Conservation (phyloP, 2,797 vertebrate genomes). For the Melanotaenia pygmaea region DNA sequence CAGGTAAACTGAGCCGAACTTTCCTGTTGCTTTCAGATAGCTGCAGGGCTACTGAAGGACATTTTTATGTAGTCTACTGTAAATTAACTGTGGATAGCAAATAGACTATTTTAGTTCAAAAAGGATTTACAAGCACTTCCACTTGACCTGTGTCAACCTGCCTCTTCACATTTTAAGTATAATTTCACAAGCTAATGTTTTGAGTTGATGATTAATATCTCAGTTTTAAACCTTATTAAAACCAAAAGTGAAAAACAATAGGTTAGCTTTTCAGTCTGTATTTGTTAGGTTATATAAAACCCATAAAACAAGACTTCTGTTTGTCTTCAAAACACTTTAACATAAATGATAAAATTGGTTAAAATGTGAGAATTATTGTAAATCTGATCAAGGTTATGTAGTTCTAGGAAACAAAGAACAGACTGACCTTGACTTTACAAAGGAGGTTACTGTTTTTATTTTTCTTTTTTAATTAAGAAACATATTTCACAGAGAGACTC, state of each 20-base stretch:
- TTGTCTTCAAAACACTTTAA: not conserved
- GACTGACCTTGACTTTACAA: not conserved
- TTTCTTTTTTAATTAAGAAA: constrained; percentile 12
- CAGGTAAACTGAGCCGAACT: not conserved
- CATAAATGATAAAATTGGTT: not conserved
- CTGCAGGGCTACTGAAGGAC: constrained; percentile 24
- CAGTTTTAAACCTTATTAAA: not conserved
- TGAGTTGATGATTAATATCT: not conserved
- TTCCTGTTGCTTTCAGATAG: constrained; percentile 25
- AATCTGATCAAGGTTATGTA: not conserved
- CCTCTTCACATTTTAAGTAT: not conserved
- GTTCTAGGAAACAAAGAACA: constrained; percentile 15
- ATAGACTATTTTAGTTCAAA: constrained; percentile 3
- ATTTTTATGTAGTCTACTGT: not conserved
- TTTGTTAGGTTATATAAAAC: not conserved
- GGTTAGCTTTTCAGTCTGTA: not conserved
- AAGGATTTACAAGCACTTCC: constrained; percentile 7
- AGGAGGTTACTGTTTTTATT: constrained; percentile 8
- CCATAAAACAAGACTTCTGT: not conserved
- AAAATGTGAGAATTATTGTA: not conserved
- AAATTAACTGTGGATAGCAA: constrained; percentile 10
- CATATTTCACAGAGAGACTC: constrained; percentile 26
- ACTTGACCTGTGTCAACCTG: constrained; percentile 5
- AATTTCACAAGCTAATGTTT: not conserved
- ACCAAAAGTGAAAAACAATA: not conserved